Conservation (phyloP, 2,113 vertebrate species). For the Bolborhynchus lineola region DNA sequence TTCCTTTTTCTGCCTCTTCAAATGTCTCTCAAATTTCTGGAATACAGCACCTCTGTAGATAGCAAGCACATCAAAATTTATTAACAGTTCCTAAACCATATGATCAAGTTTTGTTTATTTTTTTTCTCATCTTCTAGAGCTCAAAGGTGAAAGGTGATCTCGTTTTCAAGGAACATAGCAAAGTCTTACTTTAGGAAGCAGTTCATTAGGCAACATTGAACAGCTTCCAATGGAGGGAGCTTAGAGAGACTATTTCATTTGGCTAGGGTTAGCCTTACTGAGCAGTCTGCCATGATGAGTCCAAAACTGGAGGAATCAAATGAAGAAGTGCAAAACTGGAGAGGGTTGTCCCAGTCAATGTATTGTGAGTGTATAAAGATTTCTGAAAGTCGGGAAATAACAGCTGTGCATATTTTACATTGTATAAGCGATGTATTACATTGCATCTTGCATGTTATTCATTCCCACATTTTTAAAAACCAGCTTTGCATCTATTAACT, state of each 20-base stretch:
- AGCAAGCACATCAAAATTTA: neutral
- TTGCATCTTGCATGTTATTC: neutral
- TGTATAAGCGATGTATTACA: neutral
- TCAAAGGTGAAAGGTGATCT: neutral
- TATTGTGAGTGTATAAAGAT: neutral
- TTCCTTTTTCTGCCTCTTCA: neutral
- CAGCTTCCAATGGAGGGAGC: neutral
- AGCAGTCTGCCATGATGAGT: neutral
- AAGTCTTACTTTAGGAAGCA: neutral
- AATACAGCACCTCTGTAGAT: neutral
- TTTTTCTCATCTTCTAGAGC: neutral
- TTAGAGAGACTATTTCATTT: neutral
- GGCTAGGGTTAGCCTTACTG: neutral
- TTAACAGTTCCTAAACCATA: neutral
- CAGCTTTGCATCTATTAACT: neutral
- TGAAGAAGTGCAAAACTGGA: neutral
- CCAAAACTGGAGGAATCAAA: neutral
- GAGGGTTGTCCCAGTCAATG: neutral
- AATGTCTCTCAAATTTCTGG: neutral
- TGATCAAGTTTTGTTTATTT: constrained; percentile 12
- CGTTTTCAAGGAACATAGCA: neutral
- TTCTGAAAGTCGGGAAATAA: neutral
- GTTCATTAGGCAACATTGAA: neutral
- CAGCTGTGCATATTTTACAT: neutral
- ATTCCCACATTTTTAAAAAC: neutral